These are phyloP conservation scores for Ladona fulva DNA, from an alignment of 1,140 invertebrate species.

Conservation along the genomic window DNA sequence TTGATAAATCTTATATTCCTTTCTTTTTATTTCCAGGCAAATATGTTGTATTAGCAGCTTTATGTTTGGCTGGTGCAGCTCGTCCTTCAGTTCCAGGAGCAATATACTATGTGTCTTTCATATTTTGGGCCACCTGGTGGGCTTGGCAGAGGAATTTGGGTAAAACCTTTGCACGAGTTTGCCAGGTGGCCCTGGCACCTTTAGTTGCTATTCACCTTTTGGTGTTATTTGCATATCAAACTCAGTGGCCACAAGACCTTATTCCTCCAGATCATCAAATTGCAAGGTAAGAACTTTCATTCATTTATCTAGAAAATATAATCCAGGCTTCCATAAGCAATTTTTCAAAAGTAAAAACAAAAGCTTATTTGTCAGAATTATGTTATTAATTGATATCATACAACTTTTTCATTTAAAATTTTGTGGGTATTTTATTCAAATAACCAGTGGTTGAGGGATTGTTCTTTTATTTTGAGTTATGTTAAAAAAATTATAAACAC, in stretches of 20 bases:
- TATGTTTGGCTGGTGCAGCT: slow-evolving; percentile 69
- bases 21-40: slow-evolving; percentile 45
- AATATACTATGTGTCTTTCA: slow-evolving; percentile 79
- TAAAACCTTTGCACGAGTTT: slow-evolving; percentile 64
- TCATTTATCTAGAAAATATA: neutral
- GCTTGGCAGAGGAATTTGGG: slow-evolving; percentile 65
- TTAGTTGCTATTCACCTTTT: slow-evolving; percentile 67
- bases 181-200: slow-evolving; percentile 51
- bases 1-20: neutral
- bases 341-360: too few relatives aligned
- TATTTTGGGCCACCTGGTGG: slow-evolving; percentile 81
- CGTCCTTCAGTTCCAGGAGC: slow-evolving; percentile 67
- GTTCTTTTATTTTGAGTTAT: too few relatives aligned
- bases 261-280: slow-evolving; percentile 39
- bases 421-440: too few relatives aligned
- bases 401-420: too few relatives aligned
- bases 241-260: slow-evolving; percentile 66
- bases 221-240: slow-evolving; percentile 75
- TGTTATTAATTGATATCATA: too few relatives aligned
- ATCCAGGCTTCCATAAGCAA: too few relatives aligned
- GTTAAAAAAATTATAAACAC: too few relatives aligned
- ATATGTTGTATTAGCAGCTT: slow-evolving; percentile 55
- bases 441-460: too few relatives aligned
- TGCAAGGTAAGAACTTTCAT: neutral
- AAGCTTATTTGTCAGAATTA: too few relatives aligned